These are phyloP conservation scores for Chionomys nivalis DNA, from an alignment of 2,113 vertebrate species.

Conservation along the genomic window DNA sequence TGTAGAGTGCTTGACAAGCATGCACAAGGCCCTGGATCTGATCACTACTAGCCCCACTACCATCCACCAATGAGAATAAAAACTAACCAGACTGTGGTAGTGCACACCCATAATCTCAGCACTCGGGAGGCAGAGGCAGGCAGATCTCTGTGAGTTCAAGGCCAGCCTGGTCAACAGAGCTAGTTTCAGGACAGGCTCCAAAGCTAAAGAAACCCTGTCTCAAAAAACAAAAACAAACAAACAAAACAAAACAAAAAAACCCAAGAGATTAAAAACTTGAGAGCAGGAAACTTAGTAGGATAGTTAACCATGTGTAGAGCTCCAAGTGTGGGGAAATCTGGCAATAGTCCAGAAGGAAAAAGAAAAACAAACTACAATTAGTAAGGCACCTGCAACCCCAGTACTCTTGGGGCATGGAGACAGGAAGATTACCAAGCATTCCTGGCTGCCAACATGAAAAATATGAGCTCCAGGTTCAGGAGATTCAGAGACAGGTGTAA, in stretches of 20 bases:
- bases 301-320: constrained; percentile 20
- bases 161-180: too few species aligned
- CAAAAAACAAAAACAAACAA: too few species aligned
- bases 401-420: background rate
- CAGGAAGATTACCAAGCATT: background rate
- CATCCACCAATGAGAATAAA: background rate
- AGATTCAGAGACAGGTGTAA: background rate
- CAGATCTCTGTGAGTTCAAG: too few species aligned
- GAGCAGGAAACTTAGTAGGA: background rate
- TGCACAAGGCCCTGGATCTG: background rate
- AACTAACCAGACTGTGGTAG: too few species aligned
- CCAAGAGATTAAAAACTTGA: too few species aligned
- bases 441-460: background rate
- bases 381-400: background rate
- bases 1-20: background rate
- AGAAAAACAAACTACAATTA: constrained; percentile 8
- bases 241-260: too few species aligned
- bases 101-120: too few species aligned
- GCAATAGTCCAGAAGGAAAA: background rate
- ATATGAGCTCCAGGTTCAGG: background rate
- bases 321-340: background rate
- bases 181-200: too few species aligned
- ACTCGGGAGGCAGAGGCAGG: too few species aligned
- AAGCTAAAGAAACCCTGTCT: too few species aligned
- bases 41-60: background rate